Conservation (phyloP, 2,113 vertebrate genomes). For the Ochotona princeps region DNA sequence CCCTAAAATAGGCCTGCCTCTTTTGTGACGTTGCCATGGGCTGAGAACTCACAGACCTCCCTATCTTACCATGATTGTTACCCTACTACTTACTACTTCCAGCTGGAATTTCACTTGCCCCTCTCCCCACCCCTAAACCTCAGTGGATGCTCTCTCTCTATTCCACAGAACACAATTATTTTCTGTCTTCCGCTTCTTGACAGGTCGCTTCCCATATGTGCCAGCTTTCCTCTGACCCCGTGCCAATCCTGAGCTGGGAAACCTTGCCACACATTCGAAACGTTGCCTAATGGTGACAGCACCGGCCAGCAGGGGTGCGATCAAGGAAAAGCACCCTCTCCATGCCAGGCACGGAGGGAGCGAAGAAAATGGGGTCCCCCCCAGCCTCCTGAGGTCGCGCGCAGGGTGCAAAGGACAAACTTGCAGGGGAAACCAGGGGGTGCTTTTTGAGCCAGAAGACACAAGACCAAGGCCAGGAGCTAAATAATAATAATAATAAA, state of each 20-base stretch:
- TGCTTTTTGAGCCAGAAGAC: neutral
- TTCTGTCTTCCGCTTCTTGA: neutral
- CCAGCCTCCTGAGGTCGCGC: neutral
- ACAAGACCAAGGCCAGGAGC: neutral
- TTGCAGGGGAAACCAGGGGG: neutral
- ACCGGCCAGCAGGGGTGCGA: neutral
- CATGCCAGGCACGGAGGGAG: neutral
- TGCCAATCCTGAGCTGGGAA: neutral
- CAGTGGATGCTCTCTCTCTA: neutral
- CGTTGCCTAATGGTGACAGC: neutral
- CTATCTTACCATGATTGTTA: neutral
- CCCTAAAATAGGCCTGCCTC: neutral
- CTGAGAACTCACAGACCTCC: neutral
- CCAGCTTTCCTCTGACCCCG: neutral
- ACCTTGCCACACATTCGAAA: neutral
- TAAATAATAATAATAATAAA: neutral
- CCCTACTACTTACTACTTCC: conserved; percentile 49
- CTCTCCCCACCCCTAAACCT: neutral
- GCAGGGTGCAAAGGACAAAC: neutral
- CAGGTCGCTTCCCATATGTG: neutral
- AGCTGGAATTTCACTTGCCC: neutral
- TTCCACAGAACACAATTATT: neutral
- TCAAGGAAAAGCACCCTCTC: neutral
- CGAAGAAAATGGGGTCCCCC: neutral
- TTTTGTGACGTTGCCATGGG: conserved; percentile 12